Conservation (phyloP, 2,888 invertebrate genomes). For the Sminthurinus aureus region DNA sequence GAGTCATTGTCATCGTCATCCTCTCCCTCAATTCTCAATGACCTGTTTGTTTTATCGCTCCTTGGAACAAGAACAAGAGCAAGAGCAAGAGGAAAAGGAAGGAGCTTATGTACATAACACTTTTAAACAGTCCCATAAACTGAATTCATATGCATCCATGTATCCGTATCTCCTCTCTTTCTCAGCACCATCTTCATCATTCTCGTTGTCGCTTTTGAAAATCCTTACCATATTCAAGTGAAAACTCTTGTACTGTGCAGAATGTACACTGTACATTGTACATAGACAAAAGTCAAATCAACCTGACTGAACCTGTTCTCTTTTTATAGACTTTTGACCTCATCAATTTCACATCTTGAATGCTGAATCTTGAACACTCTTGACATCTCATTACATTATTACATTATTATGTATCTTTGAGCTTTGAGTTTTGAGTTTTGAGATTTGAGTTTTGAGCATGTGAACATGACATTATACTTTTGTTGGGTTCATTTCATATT, state of each 20-base stretch:
- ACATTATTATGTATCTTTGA: neutral
- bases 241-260: neutral
- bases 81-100: too few relatives aligned
- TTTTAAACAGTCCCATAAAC: neutral
- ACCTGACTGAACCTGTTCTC: conserved; percentile 7
- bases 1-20: neutral
- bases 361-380: neutral
- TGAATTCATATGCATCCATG: neutral
- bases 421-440: too few relatives aligned
- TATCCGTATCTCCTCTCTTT: neutral
- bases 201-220: too few relatives aligned
- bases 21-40: neutral
- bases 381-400: neutral
- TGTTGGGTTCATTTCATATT: neutral
- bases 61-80: conserved; percentile 8
- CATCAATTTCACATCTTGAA: conserved; percentile 2
- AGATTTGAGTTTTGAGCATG: neutral
- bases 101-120: neutral
- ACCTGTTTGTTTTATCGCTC: conserved; percentile 26
- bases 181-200: neutral
- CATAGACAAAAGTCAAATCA: neutral
- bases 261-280: too few relatives aligned
- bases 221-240: neutral
- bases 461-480: neutral
- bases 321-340: conserved; percentile 8